Evolutionary conservation across 2,797 vertebrate genomes (phyloP).

Genomic region (Potorous gilbertii): DNA sequence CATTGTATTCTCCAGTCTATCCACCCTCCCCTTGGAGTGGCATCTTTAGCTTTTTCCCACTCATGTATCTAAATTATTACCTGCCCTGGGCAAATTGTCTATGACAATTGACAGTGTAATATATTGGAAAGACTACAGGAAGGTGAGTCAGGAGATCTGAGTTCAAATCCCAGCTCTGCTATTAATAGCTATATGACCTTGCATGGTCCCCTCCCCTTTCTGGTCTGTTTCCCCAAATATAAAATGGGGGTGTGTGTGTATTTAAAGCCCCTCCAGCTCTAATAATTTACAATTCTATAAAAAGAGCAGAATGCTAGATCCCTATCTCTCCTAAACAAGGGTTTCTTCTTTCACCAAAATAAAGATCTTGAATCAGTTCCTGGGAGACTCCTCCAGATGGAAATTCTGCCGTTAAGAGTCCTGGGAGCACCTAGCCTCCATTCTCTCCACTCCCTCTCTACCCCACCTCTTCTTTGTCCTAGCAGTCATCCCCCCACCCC

Average conservation of each 20-base stretch:
- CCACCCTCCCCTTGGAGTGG: neutral
- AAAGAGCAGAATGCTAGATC: too few species aligned
- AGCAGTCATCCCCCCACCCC: neutral
- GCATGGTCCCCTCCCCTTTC: neutral
- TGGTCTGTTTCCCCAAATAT: neutral
- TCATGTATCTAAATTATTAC: too few species aligned
- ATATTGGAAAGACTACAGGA: neutral
- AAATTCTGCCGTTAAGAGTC: neutral
- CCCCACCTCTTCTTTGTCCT: neutral
- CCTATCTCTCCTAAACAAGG: neutral
- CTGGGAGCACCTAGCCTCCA: neutral
- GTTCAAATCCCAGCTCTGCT: neutral
- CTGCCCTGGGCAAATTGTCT: neutral
- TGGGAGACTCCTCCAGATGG: neutral
- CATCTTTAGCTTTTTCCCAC: neutral
- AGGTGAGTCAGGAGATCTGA: neutral
- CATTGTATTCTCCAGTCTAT: neutral
- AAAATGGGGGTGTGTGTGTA: neutral
- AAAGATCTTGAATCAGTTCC: neutral
- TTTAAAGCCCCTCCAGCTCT: neutral
- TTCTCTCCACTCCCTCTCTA: neutral
- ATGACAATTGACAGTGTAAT: neutral
- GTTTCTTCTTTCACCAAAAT: neutral
- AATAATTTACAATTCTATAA: neutral
- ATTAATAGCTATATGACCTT: neutral